Conservation (phyloP, 30 jellyfish, hydroid and myxozoan genomes). For the Haliclystus octoradiatus region DNA sequence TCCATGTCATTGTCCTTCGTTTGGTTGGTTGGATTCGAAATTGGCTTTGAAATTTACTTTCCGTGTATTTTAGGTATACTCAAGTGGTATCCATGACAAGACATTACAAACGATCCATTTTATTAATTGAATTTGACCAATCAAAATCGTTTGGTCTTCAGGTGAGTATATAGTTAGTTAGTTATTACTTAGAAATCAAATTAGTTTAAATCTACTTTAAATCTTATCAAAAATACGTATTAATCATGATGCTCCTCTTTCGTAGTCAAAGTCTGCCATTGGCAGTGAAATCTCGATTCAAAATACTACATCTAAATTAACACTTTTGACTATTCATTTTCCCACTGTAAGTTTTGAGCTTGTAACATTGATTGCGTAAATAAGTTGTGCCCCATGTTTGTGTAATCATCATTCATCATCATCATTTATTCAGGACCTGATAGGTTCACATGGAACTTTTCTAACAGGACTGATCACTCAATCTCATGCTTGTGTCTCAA, state of each 20-base stretch:
- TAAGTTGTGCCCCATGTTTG: too few species aligned
- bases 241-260: neutral
- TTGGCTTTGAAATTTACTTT: neutral
- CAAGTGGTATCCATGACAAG: slow-evolving; percentile 87
- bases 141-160: slow-evolving; percentile 74
- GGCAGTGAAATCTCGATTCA: slow-evolving; percentile 77
- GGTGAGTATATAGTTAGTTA: slow-evolving; percentile 9
- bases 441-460: too few species aligned
- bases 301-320: slow-evolving; percentile 61
- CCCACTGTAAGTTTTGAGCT: slow-evolving; percentile 42
- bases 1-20: too few species aligned
- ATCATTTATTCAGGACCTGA: too few species aligned
- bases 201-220: neutral
- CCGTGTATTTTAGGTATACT: slow-evolving; percentile 19
- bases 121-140: slow-evolving; percentile 83
- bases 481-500: too few species aligned
- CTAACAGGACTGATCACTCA: too few species aligned
- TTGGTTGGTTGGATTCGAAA: too few species aligned
- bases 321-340: slow-evolving; percentile 70
- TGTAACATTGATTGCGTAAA: too few species aligned
- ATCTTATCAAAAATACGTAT: too few species aligned
- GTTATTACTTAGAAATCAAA: neutral
- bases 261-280: slow-evolving; percentile 44
- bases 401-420: too few species aligned
- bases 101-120: slow-evolving; percentile 58